A percentile compares a stretch with the other conserved stretches of the same genome.
Conservation (phyloP, 2,797 vertebrate genomes). For the Sebastes taczanowskii region DNA sequence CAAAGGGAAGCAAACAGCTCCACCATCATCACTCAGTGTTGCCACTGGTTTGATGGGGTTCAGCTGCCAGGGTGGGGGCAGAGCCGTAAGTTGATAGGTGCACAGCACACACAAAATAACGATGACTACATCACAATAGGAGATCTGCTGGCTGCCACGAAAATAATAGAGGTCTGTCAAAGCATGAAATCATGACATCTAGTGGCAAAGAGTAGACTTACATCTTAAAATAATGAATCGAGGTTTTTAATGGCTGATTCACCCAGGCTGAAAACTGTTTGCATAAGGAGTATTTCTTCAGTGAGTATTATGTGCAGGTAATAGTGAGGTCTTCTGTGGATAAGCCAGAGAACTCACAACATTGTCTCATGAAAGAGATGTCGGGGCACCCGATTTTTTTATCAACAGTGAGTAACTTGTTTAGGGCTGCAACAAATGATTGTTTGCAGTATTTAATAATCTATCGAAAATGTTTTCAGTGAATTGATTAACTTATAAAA, state of each 20-base stretch:
- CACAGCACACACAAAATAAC: not conserved
- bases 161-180: not conserved
- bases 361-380: not conserved
- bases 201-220: not conserved
- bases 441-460: not conserved
- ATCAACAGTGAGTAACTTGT: not conserved
- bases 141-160: not conserved
- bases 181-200: constrained; percentile 20
- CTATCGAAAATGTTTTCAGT: not conserved
- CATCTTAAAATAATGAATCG: not conserved
- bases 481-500: not conserved
- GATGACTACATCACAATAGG: not conserved
- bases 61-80: not conserved
- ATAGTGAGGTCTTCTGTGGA: not conserved
- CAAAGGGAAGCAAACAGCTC: not conserved
- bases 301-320: not conserved
- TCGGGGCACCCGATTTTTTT: not conserved
- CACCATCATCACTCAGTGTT: not conserved
- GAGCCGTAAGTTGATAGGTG: not conserved
- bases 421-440: not conserved
- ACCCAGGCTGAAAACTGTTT: not conserved
- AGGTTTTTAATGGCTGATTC: not conserved
- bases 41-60: not conserved
- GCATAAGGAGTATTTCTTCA: not conserved
- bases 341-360: not conserved